phyloP scores from a whole-genome alignment of 2,113 vertebrate genomes.

The Orcinus orca region DNA sequence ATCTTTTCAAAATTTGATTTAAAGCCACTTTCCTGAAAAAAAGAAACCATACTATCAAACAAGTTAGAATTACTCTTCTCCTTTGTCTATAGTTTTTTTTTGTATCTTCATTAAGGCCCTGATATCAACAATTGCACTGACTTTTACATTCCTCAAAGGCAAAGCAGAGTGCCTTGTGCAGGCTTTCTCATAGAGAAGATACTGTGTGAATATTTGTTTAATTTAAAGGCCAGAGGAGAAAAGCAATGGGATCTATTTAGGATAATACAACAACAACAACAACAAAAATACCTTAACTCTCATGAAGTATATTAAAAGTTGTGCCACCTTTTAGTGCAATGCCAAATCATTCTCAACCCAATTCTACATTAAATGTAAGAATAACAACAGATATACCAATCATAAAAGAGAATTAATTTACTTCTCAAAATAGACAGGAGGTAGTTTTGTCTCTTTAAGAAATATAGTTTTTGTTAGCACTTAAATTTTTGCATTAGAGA shows the following conservation, averaged over 20 bases:
- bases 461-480: neutral
- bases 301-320: neutral
- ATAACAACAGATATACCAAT: neutral
- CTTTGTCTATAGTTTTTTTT: neutral
- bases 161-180: neutral
- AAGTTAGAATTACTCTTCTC: neutral
- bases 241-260: neutral
- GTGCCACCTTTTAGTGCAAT: neutral
- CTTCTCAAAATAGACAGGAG: neutral
- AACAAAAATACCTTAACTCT: neutral
- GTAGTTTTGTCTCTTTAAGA: neutral
- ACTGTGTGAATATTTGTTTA: neutral
- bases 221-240: neutral
- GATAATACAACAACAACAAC: neutral
- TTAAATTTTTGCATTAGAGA: neutral
- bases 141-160: neutral
- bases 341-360: neutral
- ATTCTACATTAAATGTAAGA: neutral
- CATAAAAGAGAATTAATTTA: neutral
- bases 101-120: neutral
- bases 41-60: neutral
- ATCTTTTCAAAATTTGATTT: neutral
- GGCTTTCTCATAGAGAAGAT: neutral
- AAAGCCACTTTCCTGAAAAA: neutral
- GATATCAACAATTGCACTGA: neutral